Conservation (phyloP, 2,888 invertebrate genomes). For the Rhimphoctona megacephalus region DNA sequence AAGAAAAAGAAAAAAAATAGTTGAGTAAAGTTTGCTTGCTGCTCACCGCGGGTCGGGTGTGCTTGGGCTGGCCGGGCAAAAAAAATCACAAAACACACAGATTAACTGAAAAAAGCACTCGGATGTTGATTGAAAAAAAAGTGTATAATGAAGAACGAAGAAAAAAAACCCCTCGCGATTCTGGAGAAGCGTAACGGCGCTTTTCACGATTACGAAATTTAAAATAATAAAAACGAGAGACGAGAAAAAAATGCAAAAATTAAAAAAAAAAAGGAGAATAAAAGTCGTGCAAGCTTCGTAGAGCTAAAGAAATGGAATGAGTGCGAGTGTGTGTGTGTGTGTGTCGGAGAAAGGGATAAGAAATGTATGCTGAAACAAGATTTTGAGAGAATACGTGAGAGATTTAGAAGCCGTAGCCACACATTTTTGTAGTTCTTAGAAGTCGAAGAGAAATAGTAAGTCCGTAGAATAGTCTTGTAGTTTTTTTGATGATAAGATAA, state of each 20-base stretch:
- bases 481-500: slow-evolving; percentile 68
- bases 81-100: slow-evolving; percentile 34
- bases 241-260: slow-evolving; percentile 61
- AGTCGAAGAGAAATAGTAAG: slow-evolving; percentile 58
- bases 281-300: slow-evolving; percentile 55
- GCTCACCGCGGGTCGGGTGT: slow-evolving; percentile 82
- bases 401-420: slow-evolving; percentile 63
- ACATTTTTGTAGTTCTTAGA: slow-evolving; percentile 68
- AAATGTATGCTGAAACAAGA: slow-evolving; percentile 33
- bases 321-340: slow-evolving; percentile 15
- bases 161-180: slow-evolving; percentile 50
- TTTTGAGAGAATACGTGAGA: slow-evolving; percentile 53
- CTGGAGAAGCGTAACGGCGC: slow-evolving; percentile 34
- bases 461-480: slow-evolving; percentile 67
- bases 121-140: slow-evolving; percentile 40
- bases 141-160: slow-evolving; percentile 38
- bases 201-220: slow-evolving; percentile 26
- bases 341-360: slow-evolving; percentile 13
- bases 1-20: slow-evolving; percentile 79
- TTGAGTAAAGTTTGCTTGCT: slow-evolving; percentile 82
- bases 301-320: slow-evolving; percentile 45
- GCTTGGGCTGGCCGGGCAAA: slow-evolving; percentile 81
- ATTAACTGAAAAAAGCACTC: slow-evolving; percentile 11
- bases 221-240: slow-evolving; percentile 1
- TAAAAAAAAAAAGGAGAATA: slow-evolving; percentile 49